A percentile compares a stretch with the other conserved stretches of the same genome.
These are phyloP conservation scores for Pheosia gnoma DNA, from an alignment of 2,888 invertebrate genomes.

Conservation along the genomic window DNA sequence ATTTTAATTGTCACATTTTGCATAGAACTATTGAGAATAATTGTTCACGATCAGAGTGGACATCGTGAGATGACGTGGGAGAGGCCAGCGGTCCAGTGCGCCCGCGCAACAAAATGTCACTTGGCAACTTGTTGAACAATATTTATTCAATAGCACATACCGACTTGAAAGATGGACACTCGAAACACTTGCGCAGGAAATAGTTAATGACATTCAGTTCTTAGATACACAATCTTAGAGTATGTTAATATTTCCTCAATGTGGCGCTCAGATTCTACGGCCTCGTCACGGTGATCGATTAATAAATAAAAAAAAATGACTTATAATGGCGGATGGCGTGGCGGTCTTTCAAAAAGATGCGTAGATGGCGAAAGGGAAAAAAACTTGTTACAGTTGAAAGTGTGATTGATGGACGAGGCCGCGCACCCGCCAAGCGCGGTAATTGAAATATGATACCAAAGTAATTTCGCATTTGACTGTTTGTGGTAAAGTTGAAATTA, in stretches of 20 bases:
- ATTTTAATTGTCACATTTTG: slow-evolving; percentile 78
- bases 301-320: slow-evolving; percentile 75
- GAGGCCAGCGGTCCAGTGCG: slow-evolving; percentile 46
- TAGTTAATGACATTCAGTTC: slow-evolving; percentile 78
- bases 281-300: slow-evolving; percentile 68
- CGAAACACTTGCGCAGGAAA: slow-evolving; percentile 75
- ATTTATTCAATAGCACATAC: slow-evolving; percentile 75
- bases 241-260: slow-evolving; percentile 69
- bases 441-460: slow-evolving; percentile 78
- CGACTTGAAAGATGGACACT: slow-evolving; percentile 72
- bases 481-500: slow-evolving; percentile 55
- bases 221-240: slow-evolving; percentile 69
- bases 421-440: slow-evolving; percentile 66
- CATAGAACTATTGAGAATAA: slow-evolving; percentile 73
- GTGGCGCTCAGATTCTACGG: slow-evolving; percentile 36
- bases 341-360: slow-evolving; percentile 60
- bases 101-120: slow-evolving; percentile 73
- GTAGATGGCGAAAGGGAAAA: slow-evolving; percentile 63
- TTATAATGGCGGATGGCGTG: slow-evolving; percentile 66
- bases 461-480: slow-evolving; percentile 51
- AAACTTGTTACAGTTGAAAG: slow-evolving; percentile 79
- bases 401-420: slow-evolving; percentile 77
- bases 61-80: slow-evolving; percentile 64
- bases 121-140: slow-evolving; percentile 78
- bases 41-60: slow-evolving; percentile 63